A percentile compares a stretch with the other conserved stretches of the same genome.
These are phyloP conservation scores for Turdus rufiventris DNA, from an alignment of 2,113 vertebrate genomes.

Conservation along the genomic window DNA sequence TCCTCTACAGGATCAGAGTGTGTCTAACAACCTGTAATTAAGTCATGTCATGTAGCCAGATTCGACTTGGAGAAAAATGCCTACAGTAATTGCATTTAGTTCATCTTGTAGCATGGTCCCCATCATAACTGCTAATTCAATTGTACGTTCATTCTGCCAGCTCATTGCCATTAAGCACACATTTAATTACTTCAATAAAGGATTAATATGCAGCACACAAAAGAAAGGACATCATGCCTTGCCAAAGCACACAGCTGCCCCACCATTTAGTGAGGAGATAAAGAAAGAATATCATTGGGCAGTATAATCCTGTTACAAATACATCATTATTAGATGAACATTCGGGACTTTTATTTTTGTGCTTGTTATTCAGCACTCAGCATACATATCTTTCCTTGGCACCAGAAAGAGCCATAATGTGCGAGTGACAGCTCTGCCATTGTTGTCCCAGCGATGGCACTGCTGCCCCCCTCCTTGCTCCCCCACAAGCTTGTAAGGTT, in stretches of 20 bases:
- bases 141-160: slow-evolving; percentile 91
- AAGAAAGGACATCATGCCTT: slow-evolving; percentile 75
- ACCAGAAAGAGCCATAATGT: slow-evolving; percentile 77
- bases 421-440: slow-evolving; percentile 72
- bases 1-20: slow-evolving; percentile 75
- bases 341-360: slow-evolving; percentile 81
- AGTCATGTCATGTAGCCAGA: slow-evolving; percentile 87
- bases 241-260: slow-evolving; percentile 89
- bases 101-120: slow-evolving; percentile 90
- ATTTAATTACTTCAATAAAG: slow-evolving; percentile 98
- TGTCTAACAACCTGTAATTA: slow-evolving; percentile 92
- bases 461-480: not conserved
- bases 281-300: slow-evolving; percentile 77
- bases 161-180: slow-evolving; percentile 92
- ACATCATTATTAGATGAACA: slow-evolving; percentile 89
- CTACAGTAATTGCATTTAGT: slow-evolving; percentile 95
- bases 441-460: slow-evolving; percentile 71
- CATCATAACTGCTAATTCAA: slow-evolving; percentile 98
- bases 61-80: slow-evolving; percentile 79
- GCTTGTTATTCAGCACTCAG: slow-evolving; percentile 77
- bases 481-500: slow-evolving; percentile 73
- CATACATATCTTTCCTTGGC: slow-evolving; percentile 68
- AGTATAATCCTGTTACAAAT: slow-evolving; percentile 80
- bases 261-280: slow-evolving; percentile 80
- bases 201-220: slow-evolving; percentile 97